Conservation (phyloP, 2,888 invertebrate genomes). For the Dryobota labecula region DNA sequence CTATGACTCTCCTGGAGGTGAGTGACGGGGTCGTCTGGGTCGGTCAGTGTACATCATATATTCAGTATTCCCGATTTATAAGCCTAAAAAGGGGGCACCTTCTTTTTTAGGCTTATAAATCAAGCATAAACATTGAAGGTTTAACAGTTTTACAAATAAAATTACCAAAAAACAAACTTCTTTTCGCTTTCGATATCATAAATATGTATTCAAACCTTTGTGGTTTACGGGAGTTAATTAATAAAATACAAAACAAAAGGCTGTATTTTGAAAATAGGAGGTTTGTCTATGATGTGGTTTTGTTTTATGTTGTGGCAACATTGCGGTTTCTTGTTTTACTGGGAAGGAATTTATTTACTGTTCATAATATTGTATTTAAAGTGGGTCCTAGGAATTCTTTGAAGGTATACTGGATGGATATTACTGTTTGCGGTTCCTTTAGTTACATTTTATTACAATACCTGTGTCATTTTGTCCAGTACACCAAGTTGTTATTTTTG, state of each 20-base stretch:
- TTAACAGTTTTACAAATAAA: slow-evolving; percentile 5
- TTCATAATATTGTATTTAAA: slow-evolving; percentile 21
- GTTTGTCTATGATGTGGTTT: slow-evolving; percentile 61
- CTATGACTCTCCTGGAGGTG: too few species aligned
- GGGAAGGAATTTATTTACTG: slow-evolving; percentile 50
- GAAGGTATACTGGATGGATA: slow-evolving; percentile 3
- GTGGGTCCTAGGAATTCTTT: slow-evolving; percentile 21
- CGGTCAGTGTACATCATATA: too few species aligned
- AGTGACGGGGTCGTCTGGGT: too few species aligned
- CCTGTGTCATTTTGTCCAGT: background rate
- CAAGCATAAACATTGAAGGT: background rate
- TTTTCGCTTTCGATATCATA: background rate
- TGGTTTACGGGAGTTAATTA: slow-evolving; percentile 46
- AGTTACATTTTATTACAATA: slow-evolving; percentile 21
- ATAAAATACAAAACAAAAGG: slow-evolving; percentile 52
- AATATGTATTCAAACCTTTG: slow-evolving; percentile 24
- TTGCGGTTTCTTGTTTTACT: slow-evolving; percentile 43
- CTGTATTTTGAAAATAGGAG: slow-evolving; percentile 42
- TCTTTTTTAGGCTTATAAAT: background rate
- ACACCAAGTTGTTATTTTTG: background rate
- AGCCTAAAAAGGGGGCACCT: too few species aligned
- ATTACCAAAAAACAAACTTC: slow-evolving; percentile 6
- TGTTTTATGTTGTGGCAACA: slow-evolving; percentile 52
- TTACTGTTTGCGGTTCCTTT: slow-evolving; percentile 37
- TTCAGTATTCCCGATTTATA: too few species aligned